Conservation (phyloP, 2,797 vertebrate genomes). For the Halcyon chelicuti region DNA sequence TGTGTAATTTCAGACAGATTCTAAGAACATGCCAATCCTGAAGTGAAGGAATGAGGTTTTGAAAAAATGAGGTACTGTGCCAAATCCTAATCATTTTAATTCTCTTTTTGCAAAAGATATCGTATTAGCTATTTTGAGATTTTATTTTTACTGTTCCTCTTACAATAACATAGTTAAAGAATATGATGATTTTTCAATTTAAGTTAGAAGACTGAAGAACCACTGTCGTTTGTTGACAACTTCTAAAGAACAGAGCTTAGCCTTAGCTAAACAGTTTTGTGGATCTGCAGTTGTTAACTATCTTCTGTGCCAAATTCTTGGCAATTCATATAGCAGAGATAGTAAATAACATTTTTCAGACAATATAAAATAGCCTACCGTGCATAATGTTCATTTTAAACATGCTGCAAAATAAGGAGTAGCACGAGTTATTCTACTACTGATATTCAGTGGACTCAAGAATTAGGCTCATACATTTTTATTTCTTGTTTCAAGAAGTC, state of each 20-base stretch:
- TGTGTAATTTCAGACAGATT: neutral
- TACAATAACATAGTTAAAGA: neutral
- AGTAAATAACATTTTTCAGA: slow-evolving; percentile 33
- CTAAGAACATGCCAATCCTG: neutral
- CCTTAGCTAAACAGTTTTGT: neutral
- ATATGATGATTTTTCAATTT: neutral
- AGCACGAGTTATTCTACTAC: slow-evolving; percentile 53
- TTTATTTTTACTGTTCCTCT: neutral
- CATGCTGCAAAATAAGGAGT: slow-evolving; percentile 48
- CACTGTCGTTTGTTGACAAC: neutral
- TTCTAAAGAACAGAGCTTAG: slow-evolving; percentile 2
- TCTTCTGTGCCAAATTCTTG: neutral
- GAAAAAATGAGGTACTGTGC: neutral
- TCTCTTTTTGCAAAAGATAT: neutral
- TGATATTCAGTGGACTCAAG: slow-evolving; percentile 42
- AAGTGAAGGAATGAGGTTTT: neutral
- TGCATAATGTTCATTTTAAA: slow-evolving; percentile 30
- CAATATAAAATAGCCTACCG: slow-evolving; percentile 1
- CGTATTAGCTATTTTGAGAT: neutral
- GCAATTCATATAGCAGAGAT: slow-evolving; percentile 27
- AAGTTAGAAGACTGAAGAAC: slow-evolving; percentile 1
- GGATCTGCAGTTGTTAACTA: neutral
- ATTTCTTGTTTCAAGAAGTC: slow-evolving; percentile 61
- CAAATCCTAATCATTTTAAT: neutral
- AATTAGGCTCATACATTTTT: slow-evolving; percentile 69